These are phyloP conservation scores for Neopelma chrysocephalum DNA, from an alignment of 2,797 vertebrate genomes.

Conservation along the genomic window DNA sequence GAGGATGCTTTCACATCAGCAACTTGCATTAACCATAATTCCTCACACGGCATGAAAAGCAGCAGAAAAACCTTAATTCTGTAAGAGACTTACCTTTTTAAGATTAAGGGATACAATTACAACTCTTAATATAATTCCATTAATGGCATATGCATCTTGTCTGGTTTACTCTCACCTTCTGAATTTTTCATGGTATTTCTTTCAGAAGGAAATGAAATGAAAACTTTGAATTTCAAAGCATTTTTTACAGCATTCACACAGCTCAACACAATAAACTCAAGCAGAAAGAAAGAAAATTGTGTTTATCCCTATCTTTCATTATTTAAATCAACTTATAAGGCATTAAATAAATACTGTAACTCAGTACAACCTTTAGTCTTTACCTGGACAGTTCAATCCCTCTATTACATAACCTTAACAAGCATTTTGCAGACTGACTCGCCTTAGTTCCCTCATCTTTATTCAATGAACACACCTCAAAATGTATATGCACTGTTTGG, in stretches of 20 bases:
- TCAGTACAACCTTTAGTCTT: not conserved
- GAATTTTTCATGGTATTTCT: not conserved
- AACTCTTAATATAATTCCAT: constrained; percentile 6
- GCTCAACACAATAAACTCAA: not conserved
- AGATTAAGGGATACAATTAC: constrained; percentile 47
- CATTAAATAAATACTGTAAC: not conserved
- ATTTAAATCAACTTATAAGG: not conserved
- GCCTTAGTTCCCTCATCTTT: not conserved
- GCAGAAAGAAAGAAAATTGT: not conserved
- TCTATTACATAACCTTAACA: not conserved
- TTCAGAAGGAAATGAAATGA: not conserved
- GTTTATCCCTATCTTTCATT: not conserved
- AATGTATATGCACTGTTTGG: not conserved
- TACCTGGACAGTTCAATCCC: not conserved
- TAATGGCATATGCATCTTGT: not conserved
- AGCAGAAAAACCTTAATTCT: constrained; percentile 4
- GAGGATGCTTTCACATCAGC: not conserved
- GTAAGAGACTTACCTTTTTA: not conserved
- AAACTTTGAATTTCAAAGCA: not conserved
- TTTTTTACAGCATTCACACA: not conserved
- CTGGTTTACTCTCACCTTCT: not conserved
- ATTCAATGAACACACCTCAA: not conserved
- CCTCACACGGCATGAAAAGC: not conserved
- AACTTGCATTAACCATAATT: not conserved
- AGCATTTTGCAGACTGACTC: not conserved